Conservation (phyloP, 2,797 vertebrate species). For the Mycteria americana region DNA sequence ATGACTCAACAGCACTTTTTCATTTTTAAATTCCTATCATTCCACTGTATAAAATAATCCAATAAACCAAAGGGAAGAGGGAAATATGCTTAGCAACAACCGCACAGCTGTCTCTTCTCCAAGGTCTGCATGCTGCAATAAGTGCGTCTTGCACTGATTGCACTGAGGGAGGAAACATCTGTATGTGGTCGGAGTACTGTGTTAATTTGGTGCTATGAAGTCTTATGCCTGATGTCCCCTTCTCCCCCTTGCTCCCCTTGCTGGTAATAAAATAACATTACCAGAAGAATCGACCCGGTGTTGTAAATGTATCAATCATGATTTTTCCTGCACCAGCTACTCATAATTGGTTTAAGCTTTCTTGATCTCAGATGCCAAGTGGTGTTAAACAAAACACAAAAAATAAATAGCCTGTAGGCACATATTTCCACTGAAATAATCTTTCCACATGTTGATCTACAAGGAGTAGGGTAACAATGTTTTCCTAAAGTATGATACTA, state of each 20-base stretch:
- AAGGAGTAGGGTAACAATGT: neutral
- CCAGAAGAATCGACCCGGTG: constrained; percentile 26
- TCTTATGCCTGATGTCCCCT: neutral
- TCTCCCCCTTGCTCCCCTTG: neutral
- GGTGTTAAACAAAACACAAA: constrained; percentile 30
- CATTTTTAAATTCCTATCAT: constrained; percentile 47
- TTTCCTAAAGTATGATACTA: neutral
- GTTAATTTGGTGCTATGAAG: neutral
- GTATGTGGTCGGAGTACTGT: neutral
- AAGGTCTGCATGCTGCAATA: neutral
- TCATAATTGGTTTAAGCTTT: constrained; percentile 58
- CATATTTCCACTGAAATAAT: neutral
- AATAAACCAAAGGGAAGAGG: constrained; percentile 22
- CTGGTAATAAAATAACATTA: neutral
- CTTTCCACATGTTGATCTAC: neutral
- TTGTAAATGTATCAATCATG: constrained; percentile 47
- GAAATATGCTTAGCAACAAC: constrained; percentile 34
- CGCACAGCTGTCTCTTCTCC: neutral
- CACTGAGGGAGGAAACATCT: neutral
- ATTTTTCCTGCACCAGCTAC: constrained; percentile 46
- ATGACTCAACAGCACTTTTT: constrained; percentile 22
- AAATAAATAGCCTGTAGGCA: neutral
- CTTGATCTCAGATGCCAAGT: constrained; percentile 27
- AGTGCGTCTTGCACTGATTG: neutral
- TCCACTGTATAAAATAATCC: constrained; percentile 43